A percentile compares a stretch with the other conserved stretches of the same genome.
phyloP scores from a whole-genome alignment of 92 coral and sea anemone species.

The Porites rus region DNA sequence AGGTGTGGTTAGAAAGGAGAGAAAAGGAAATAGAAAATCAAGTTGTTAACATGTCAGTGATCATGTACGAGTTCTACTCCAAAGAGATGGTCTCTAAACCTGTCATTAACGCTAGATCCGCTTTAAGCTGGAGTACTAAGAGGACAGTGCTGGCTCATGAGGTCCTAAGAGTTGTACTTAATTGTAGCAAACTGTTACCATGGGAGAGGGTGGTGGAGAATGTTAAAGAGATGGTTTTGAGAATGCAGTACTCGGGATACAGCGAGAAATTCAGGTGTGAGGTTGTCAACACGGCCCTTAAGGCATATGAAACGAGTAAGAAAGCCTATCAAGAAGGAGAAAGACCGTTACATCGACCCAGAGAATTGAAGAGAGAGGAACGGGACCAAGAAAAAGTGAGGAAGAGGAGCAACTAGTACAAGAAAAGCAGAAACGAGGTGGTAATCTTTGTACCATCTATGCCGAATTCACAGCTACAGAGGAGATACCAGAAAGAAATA shows the following conservation, averaged over 20 bases:
- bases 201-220: constrained; percentile 1
- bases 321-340: constrained; percentile 10
- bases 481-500: too few species aligned
- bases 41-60: neutral
- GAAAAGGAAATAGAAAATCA: neutral
- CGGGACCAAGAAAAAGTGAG: constrained; percentile 2
- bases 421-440: neutral
- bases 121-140: constrained; percentile 33
- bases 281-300: constrained; percentile 33
- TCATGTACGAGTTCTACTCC: neutral
- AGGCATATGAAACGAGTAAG: constrained; percentile 29
- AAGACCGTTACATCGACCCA: constrained; percentile 1
- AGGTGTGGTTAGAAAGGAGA: neutral
- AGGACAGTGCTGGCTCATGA: constrained; percentile 42
- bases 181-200: constrained; percentile 21
- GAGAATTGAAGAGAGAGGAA: neutral
- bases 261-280: constrained; percentile 35
- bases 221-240: constrained; percentile 26
- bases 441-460: too few species aligned
- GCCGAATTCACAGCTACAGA: too few species aligned
- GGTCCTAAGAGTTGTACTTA: constrained; percentile 18
- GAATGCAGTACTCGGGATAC: constrained; percentile 50
- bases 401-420: constrained; percentile 21
- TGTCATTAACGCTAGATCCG: constrained; percentile 44
- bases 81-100: constrained; percentile 16